Evolutionary conservation across 2,797 vertebrate genomes (phyloP).

Genomic region (Amblyopsis hoosieri): DNA sequence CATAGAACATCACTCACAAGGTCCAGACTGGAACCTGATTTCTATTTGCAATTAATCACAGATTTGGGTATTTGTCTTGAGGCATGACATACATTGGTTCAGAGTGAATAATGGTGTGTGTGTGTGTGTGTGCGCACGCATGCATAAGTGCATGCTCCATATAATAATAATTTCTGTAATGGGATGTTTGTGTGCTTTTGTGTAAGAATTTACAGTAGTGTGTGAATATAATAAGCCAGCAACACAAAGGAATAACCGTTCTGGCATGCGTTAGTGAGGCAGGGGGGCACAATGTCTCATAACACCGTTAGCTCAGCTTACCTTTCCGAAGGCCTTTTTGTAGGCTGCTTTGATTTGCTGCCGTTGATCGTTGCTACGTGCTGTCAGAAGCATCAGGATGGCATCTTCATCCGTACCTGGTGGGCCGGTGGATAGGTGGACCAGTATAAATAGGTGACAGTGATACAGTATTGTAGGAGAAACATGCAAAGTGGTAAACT

Average conservation of each 20-base stretch:
- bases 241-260: background rate
- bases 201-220: too few species aligned
- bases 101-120: background rate
- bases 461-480: background rate
- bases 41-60: conserved; percentile 23
- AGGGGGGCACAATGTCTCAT: background rate
- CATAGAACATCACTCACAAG: conserved; percentile 8
- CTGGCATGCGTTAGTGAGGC: background rate
- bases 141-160: too few species aligned
- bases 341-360: conserved; percentile 87
- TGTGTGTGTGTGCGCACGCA: background rate
- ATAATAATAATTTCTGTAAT: too few species aligned
- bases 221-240: background rate
- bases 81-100: background rate
- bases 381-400: conserved; percentile 84
- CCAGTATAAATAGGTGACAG: background rate
- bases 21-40: conserved; percentile 9
- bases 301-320: conserved; percentile 54
- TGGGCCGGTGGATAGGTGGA: background rate
- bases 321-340: conserved; percentile 91
- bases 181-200: too few species aligned
- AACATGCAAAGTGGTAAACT: too few species aligned
- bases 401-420: conserved; percentile 93
- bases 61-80: background rate
- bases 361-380: conserved; percentile 89